Conservation (phyloP, 37 sponge, comb jelly and placozoan genomes). For the Halichondria panicea region DNA sequence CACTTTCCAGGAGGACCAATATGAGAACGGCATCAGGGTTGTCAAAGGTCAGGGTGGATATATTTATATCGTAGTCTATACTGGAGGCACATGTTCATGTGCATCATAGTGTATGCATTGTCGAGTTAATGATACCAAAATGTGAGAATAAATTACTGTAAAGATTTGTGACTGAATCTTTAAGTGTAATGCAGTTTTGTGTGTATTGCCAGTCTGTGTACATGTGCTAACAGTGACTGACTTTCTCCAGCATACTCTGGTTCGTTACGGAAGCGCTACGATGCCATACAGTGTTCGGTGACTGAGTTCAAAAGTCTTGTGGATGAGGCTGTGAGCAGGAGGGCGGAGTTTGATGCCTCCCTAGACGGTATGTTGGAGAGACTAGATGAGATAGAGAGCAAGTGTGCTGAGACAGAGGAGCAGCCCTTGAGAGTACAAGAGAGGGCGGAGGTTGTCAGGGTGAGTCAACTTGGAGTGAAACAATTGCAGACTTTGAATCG, state of each 20-base stretch:
- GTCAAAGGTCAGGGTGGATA: slow-evolving; percentile 19
- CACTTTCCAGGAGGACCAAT: slow-evolving; percentile 19
- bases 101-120: too few species aligned
- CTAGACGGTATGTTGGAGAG: slow-evolving; percentile 12
- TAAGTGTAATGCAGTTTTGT: too few species aligned
- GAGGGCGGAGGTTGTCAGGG: slow-evolving; percentile 36
- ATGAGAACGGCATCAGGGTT: slow-evolving; percentile 51
- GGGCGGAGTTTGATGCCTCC: slow-evolving; percentile 36
- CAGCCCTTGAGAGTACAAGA: slow-evolving; percentile 49
- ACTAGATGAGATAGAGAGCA: slow-evolving; percentile 40
- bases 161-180: too few species aligned
- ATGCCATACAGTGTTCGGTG: slow-evolving; percentile 27
- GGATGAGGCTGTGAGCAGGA: slow-evolving; percentile 34
- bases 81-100: too few species aligned
- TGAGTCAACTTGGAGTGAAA: slow-evolving; percentile 3
- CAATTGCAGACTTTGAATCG: too few species aligned
- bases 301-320: slow-evolving; percentile 12
- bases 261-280: slow-evolving; percentile 32
- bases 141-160: too few species aligned
- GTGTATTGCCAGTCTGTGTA: too few species aligned
- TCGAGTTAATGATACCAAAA: too few species aligned
- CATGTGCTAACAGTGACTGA: too few species aligned
- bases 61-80: not conserved
- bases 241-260: slow-evolving; percentile 4
- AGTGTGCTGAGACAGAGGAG: slow-evolving; percentile 28